Evolutionary conservation across 2,113 vertebrate species (phyloP), one percentile per base, ranked within the genome.

Genomic region (Oxyura jamaicensis): DNA sequence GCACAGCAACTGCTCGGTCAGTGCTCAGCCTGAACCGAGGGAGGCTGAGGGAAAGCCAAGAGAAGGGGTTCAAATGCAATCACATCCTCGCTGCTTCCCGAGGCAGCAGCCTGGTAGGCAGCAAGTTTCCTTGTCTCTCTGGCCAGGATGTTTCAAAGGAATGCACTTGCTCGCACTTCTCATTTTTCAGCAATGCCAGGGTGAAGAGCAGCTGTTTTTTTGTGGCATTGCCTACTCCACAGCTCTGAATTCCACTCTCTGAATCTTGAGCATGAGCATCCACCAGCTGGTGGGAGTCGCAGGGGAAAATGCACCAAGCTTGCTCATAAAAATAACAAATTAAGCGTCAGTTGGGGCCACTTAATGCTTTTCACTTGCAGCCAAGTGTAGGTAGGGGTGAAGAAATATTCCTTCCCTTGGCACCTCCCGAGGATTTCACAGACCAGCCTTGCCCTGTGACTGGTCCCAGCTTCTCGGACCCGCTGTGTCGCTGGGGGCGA

Each of bases 61-160:
- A 60, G 11, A 10, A 1, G 3, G 23, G n/a, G 6, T 63, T 78
- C 17, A 67, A 29, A 35, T 4, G 21, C 2, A 0, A 11, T 53
- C 21, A 21, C 13, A 13, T 11, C 5, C 8, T 35, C 1, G 0
- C 0, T 0, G 23, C n/a, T 71, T 76, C 4, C 4, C 0, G 1
- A 53, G 55, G 46, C 4, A 48, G 71, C 41, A 76, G 22, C 1
- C 0, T 31, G 39, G 68, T 4, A 41, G 18, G 68, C 44, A 91
- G 50, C 52, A 35, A 29, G 33, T 52, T 81, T 17, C 6, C 33
- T 13, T 36, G 8, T 23, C 33, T 39, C 65, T 52, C 36, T 11
- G 60, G 41, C 60, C 78, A 60, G 1, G 15, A 36, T 42, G 3
- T 56, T 68, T 62, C 53, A 44, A 8, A 82, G 69, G 52, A 67